Conservation (phyloP, 2,797 vertebrate species). For the Sebastes trivittatus region DNA sequence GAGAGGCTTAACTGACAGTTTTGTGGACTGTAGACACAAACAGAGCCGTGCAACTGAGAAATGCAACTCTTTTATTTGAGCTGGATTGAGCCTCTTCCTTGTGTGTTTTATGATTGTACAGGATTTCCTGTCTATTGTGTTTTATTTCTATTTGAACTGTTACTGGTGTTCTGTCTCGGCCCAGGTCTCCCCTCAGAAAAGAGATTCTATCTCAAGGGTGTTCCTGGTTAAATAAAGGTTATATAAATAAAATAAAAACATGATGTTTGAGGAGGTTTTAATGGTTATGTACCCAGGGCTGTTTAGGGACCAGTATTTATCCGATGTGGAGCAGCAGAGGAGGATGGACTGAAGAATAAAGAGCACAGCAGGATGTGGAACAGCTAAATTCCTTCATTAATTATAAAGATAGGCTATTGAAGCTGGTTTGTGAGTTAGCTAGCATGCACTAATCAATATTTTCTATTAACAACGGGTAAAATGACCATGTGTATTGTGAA, state of each 20-base stretch:
- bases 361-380: neutral
- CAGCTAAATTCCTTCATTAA: neutral
- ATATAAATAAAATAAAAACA: neutral
- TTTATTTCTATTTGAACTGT: neutral
- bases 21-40: neutral
- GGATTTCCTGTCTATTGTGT: neutral
- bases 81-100: neutral
- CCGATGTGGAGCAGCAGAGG: neutral
- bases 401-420: neutral
- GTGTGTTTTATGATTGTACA: neutral
- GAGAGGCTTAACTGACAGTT: neutral
- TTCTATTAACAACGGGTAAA: neutral
- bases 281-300: neutral
- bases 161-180: neutral
- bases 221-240: neutral
- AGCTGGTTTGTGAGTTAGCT: neutral
- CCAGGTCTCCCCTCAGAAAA: neutral
- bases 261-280: conserved; percentile 17
- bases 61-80: neutral
- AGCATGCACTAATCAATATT: neutral
- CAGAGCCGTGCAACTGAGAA: neutral
- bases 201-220: neutral
- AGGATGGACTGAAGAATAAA: neutral
- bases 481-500: neutral
- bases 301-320: neutral